Evolutionary conservation across 2,113 vertebrate genomes (phyloP).

Genomic region (Leptodactylus fuscus): DNA sequence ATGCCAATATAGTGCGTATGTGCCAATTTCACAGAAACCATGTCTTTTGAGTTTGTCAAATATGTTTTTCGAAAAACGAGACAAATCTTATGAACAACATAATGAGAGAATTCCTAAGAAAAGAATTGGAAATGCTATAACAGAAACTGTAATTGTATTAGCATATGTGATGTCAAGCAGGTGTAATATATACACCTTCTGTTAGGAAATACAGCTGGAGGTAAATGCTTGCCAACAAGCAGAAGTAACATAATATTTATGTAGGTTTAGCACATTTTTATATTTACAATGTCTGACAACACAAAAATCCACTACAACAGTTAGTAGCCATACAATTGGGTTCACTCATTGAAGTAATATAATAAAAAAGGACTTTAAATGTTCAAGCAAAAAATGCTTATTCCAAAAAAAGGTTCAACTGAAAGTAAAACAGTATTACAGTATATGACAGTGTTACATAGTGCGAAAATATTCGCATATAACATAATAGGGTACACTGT

Average conservation of each 20-base stretch:
- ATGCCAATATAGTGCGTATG: neutral
- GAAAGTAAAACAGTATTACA: no score
- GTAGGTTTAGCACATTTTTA: neutral
- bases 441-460: no score
- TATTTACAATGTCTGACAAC: neutral
- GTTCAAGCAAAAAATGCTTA: no score
- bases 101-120: neutral
- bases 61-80: neutral
- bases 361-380: no score
- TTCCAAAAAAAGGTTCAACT: no score
- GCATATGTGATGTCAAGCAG: slow-evolving; percentile 28
- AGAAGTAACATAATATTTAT: neutral
- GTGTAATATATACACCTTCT: slow-evolving; percentile 17
- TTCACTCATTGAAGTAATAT: neutral
- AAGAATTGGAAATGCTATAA: neutral
- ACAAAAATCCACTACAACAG: neutral
- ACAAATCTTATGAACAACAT: neutral
- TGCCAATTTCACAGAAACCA: neutral
- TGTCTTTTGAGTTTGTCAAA: neutral
- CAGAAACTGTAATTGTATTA: slow-evolving; percentile 7
- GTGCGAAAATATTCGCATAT: no score
- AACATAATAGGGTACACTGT: no score
- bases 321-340: no score
- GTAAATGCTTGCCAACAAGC: slow-evolving; percentile 10
- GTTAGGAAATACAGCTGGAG: slow-evolving; percentile 1